Base-by-base conservation (phyloP, 2,888 invertebrate species). In the Nyleta sp. region DNA sequence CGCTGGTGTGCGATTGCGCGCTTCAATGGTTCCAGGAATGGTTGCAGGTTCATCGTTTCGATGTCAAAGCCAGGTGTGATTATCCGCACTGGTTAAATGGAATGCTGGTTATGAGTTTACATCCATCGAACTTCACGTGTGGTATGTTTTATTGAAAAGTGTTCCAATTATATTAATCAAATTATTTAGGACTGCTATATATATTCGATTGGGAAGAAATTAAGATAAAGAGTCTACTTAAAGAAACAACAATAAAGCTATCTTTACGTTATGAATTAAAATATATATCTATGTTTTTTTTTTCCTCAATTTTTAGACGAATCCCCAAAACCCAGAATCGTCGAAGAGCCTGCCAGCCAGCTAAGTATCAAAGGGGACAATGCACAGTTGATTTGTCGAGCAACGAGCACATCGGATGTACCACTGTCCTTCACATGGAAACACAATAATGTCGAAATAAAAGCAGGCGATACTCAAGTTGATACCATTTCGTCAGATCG, bases 361-460 rank as follows among this genome's bases (percentile, higher is more conserved):
- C 93, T 96, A 87, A 96, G 96, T n/a, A 94, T 98, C 70, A 96
- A 96, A 91, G 97, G 96, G n/a, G 94, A 94, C 75, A 96, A 97
- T 85, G 94, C 97, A 6, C 95, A 95, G 46, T 91, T 98, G 83
- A 92, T 93, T 77, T 98, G 98, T 90, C 94, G 94, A 79, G 97
- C 97, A 2, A 95, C 95, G 79, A 96, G 96, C 22, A 95, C 94
- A 60, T 94, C 95, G 2, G 94, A 95, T 44, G 93, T 94, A 76
- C 94, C 94, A 46, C 94, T 97, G 91, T 93, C 93, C 79, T 96
- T 98, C 87, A 93, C 94, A 80, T 98, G 98, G 98, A 95, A 95
- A 86, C 96, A 96, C 87, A 96, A 98, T 87, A 96, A 97, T 91
- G 92, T 93, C 42, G 93, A 94, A 85, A 86, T 94, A 18, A 81